Base-by-base conservation (phyloP, 2,888 invertebrate species). In the Rhingia rostrata region DNA sequence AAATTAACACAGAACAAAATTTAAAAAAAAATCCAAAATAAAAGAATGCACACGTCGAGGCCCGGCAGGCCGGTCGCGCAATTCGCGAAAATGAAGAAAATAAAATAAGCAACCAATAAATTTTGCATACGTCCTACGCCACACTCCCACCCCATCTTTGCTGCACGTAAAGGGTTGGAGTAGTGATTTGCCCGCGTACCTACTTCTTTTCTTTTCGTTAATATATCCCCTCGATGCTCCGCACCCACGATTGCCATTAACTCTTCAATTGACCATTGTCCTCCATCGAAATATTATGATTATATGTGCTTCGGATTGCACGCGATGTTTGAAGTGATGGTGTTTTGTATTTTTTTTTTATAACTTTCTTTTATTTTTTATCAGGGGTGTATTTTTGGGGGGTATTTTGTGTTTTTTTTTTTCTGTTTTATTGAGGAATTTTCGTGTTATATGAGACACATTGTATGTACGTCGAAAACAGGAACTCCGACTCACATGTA, bases 221-320 rank as follows among this genome's bases (percentile, higher is more conserved):
- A 51, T 69, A 66, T n/a, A 30, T 3, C 43, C 30, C 39, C 54
- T 53, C 51, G 53, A 14, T 61, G 9, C 47, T 47, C 39, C 64
- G 45, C 37, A 12, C 63, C 53, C n/a, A 45, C 63, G 60, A 70
- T 80, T 75, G 80, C 84, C 84, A 80, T 84, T 84, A 84, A 84
- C 80, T 84, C 84, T 80, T 84, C 84, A 80, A 84, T 84, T 84
- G 84, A 84, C 84, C 84, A 84, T 84, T 84, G 84, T 84, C 84
- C 80, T 70, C 84, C 84, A 84, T 84, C 74, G 84, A 84, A 84
- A 84, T 84, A 80, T 84, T 84, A 73, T 80, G 84, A 84, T 84
- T 84, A 84, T 84, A 70, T 72, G 79, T 80, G 74, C 60, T 66
- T 64, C 69, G 70, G 56, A 74, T 64, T 70, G 84, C 64, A 69